A percentile compares a stretch with the other conserved stretches of the same genome.
These are phyloP conservation scores for Lota lota DNA, from an alignment of 2,113 vertebrate genomes.

Conservation along the genomic window DNA sequence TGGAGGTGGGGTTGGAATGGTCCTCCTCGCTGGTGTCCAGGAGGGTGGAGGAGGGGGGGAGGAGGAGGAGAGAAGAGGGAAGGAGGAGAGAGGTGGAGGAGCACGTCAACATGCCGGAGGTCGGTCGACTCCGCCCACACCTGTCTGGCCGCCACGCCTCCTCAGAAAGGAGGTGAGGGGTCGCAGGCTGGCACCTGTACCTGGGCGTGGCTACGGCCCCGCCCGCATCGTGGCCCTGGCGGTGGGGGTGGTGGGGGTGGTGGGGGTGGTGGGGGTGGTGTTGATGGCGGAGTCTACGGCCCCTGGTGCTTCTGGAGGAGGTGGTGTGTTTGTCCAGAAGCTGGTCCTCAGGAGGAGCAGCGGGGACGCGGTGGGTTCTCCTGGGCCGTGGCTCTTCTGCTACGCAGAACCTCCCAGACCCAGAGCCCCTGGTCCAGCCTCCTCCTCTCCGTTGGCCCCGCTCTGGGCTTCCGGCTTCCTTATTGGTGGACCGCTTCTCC, in stretches of 20 bases:
- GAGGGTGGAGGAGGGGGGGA: slow-evolving; percentile 91
- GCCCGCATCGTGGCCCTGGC: slow-evolving; percentile 57
- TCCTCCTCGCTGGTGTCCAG: slow-evolving; percentile 92
- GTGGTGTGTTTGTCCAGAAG: slow-evolving; percentile 56
- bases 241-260: slow-evolving; percentile 14
- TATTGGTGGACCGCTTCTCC: slow-evolving; percentile 45
- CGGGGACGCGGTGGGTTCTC: slow-evolving; percentile 61
- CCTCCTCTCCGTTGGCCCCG: slow-evolving; percentile 70
- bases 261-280: slow-evolving; percentile 32
- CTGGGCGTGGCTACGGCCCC: slow-evolving; percentile 84
- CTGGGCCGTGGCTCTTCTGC: slow-evolving; percentile 71
- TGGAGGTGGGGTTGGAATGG: slow-evolving; percentile 87
- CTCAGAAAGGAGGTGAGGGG: slow-evolving; percentile 79
- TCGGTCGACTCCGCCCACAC: slow-evolving; percentile 63
- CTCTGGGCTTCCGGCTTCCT: slow-evolving; percentile 52
- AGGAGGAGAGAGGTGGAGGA: slow-evolving; percentile 82
- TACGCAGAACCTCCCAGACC: slow-evolving; percentile 72
- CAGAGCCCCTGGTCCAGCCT: slow-evolving; percentile 52
- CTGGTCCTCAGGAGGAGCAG: slow-evolving; percentile 60
- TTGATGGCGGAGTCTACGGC: slow-evolving; percentile 16
- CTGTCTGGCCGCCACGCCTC: slow-evolving; percentile 76
- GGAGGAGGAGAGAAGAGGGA: slow-evolving; percentile 84
- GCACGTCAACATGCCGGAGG: slow-evolving; percentile 7
- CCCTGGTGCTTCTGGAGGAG: not conserved
- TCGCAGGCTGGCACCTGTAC: slow-evolving; percentile 81